Evolutionary conservation across 2,113 vertebrate genomes (phyloP).

Genomic region (Grammomys dolichurus): DNA sequence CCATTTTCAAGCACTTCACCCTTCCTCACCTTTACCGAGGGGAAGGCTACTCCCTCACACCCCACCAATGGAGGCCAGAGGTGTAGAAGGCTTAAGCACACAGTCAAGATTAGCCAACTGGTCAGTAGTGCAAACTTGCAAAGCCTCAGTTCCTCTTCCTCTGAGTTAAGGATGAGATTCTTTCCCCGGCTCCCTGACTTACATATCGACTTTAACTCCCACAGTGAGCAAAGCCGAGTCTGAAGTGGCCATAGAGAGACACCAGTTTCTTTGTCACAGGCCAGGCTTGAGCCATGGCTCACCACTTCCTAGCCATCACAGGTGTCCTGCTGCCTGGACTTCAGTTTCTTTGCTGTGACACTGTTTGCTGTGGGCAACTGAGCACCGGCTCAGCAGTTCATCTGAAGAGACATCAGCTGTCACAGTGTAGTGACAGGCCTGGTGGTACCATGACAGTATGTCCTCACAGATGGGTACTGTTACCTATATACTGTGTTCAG

Average conservation of each 20-base stretch:
- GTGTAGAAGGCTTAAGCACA: neutral
- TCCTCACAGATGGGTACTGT: neutral
- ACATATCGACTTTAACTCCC: neutral
- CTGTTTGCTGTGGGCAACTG: neutral
- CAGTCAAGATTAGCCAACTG: rapidly evolving
- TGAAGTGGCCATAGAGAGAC: rapidly evolving
- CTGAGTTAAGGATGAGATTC: neutral
- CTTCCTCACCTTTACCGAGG: neutral
- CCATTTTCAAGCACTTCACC: neutral
- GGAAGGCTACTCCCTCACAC: neutral
- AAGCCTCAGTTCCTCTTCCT: rapidly evolving
- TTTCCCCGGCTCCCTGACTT: neutral
- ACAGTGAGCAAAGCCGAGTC: neutral
- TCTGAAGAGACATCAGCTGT: rapidly evolving
- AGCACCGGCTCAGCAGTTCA: rapidly evolving
- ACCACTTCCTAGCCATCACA: neutral
- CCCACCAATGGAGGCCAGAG: rapidly evolving
- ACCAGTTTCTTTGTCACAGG: rapidly evolving
- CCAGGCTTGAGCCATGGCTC: neutral
- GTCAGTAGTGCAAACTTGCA: rapidly evolving
- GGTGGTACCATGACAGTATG: rapidly evolving
- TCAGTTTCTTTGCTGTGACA: neutral
- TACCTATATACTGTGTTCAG: neutral
- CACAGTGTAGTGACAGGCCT: rapidly evolving
- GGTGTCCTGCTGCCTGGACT: too few relatives aligned